These are phyloP conservation scores for Xerus inauris DNA, from an alignment of 2,113 vertebrate species.

Conservation along the genomic window DNA sequence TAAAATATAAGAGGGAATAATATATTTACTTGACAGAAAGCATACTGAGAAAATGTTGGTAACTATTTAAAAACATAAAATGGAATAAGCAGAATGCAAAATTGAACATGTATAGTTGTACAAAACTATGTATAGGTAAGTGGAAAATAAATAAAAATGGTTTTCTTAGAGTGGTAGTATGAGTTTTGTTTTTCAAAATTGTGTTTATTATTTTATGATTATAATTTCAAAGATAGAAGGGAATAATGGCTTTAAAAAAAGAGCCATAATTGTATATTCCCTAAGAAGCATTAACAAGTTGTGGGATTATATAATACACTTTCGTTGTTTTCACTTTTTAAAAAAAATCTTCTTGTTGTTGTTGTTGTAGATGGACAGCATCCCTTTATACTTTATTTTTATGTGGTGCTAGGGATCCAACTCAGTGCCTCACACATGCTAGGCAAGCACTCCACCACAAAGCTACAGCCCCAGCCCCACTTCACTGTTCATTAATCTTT, in stretches of 20 bases:
- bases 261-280: not conserved
- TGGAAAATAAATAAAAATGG: not conserved
- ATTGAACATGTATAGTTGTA: not conserved
- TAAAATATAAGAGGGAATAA: constrained; percentile 16
- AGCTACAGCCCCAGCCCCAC: no score
- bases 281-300: constrained; percentile 31
- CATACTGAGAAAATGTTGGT: not conserved
- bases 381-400: no score
- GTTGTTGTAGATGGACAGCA: no score
- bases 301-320: not conserved
- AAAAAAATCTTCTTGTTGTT: no score
- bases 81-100: not conserved
- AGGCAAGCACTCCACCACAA: no score
- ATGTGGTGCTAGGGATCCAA: no score
- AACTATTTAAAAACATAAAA: not conserved
- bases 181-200: not conserved
- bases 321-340: constrained; percentile 23
- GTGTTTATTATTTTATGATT: not conserved
- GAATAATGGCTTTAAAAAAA: not conserved
- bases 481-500: constrained; percentile 34
- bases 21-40: not conserved
- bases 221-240: not conserved
- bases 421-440: no score
- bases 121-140: not conserved
- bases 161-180: not conserved